Evolutionary conservation across 2,113 vertebrate species (phyloP).

Genomic region (Cacatua alba): DNA sequence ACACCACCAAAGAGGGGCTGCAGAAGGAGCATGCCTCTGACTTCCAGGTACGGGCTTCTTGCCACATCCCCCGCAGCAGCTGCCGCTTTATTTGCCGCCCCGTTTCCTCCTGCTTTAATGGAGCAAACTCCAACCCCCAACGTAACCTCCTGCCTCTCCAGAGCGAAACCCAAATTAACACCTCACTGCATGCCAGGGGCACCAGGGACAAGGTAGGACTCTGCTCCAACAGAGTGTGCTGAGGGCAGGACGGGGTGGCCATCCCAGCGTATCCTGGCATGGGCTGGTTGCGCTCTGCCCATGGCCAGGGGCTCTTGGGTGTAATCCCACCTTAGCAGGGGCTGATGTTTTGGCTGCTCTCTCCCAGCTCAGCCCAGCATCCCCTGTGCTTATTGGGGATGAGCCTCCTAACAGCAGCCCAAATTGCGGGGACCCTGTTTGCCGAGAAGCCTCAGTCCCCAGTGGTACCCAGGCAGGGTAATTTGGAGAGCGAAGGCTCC

Average conservation of each 20-base stretch:
- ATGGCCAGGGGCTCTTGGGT: fast-evolving
- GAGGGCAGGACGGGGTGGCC: neutral
- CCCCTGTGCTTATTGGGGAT: neutral
- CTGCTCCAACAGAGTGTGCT: constrained; percentile 82
- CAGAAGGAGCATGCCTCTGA: constrained; percentile 72
- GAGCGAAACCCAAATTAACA: constrained; percentile 58
- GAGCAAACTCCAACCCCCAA: neutral
- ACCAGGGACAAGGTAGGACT: constrained; percentile 68
- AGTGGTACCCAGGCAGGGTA: neutral
- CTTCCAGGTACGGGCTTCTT: constrained; percentile 83
- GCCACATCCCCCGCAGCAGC: constrained; percentile 21
- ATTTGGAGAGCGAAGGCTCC: neutral
- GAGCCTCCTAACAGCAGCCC: neutral
- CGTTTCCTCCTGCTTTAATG: constrained; percentile 64
- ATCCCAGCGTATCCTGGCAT: neutral
- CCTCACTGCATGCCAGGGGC: constrained; percentile 75
- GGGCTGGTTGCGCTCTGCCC: neutral
- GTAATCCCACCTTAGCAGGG: neutral
- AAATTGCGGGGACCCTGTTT: fast-evolving
- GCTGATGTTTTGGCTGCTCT: neutral
- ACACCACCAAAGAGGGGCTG: constrained; percentile 74
- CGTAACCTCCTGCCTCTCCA: constrained; percentile 48
- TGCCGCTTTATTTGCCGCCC: constrained; percentile 70
- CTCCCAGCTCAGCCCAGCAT: neutral
- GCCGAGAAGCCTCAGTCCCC: neutral